Evolutionary conservation across 2,797 vertebrate species (phyloP).

Genomic region (Rhodeus uyekii): DNA sequence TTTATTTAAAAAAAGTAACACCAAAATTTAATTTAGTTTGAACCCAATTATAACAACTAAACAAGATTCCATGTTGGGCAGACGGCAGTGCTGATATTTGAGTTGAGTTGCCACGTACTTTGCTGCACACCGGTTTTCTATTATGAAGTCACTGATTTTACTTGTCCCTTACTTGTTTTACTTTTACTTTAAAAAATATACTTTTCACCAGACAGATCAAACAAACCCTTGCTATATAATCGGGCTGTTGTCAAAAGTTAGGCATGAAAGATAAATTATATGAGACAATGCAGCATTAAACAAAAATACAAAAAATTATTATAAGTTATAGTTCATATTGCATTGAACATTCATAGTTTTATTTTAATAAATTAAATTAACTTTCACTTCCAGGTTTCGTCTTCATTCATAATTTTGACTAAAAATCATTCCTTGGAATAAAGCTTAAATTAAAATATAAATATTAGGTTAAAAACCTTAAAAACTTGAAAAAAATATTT

Average conservation of each 20-base stretch:
- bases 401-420: background rate
- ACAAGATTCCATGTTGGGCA: background rate
- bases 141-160: no score
- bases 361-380: background rate
- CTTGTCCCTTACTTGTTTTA: no score
- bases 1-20: background rate
- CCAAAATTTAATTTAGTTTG: background rate
- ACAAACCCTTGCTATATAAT: no score
- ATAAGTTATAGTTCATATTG: background rate
- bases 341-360: background rate
- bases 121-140: no score
- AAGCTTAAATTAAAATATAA: background rate
- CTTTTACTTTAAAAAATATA: no score
- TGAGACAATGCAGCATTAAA: no score
- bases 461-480: background rate
- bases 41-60: background rate
- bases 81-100: background rate
- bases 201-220: no score
- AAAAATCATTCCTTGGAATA: background rate
- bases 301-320: no score
- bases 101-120: no score
- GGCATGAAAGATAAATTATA: no score
- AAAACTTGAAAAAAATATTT: no score
- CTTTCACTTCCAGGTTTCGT: background rate
- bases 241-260: no score